Evolutionary conservation across 1,140 invertebrate genomes (phyloP).

Genomic region (Aphelenchoides besseyi): DNA sequence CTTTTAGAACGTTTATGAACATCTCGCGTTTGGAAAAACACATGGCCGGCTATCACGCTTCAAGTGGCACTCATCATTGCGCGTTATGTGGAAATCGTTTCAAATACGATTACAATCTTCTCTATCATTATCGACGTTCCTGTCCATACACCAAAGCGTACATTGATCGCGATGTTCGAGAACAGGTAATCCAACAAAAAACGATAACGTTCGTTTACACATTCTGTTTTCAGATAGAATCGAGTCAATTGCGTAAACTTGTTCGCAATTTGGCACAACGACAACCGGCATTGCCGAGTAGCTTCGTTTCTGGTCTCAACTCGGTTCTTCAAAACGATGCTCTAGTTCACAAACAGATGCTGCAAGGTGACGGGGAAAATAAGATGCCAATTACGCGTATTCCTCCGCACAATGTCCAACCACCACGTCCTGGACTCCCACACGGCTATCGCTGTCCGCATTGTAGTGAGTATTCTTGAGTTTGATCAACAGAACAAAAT

Average conservation of each 20-base stretch:
- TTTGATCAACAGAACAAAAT: neutral
- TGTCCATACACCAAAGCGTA: constrained; percentile 53
- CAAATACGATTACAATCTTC: constrained; percentile 59
- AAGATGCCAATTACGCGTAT: constrained; percentile 7
- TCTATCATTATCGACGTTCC: constrained; percentile 55
- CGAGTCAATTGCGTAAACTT: constrained; percentile 26
- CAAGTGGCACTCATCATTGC: constrained; percentile 55
- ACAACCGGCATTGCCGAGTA: constrained; percentile 11
- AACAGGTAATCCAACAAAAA: no score
- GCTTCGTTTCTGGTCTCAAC: neutral
- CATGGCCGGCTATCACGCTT: constrained; percentile 51
- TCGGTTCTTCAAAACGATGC: neutral
- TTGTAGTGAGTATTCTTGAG: constrained; percentile 1
- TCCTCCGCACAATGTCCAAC: constrained; percentile 16
- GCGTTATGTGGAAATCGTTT: constrained; percentile 57
- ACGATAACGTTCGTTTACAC: neutral
- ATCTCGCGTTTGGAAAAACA: constrained; percentile 43
- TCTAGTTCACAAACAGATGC: constrained; percentile 11
- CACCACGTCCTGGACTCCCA: neutral
- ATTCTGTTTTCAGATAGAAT: constrained; percentile 29
- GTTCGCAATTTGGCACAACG: constrained; percentile 28
- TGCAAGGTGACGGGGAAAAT: neutral
- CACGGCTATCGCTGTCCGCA: constrained; percentile 14
- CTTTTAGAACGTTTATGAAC: constrained; percentile 32
- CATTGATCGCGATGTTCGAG: constrained; percentile 49